These are phyloP conservation scores for Watsonalla binaria DNA, from an alignment of 2,888 invertebrate species.

Conservation along the genomic window DNA sequence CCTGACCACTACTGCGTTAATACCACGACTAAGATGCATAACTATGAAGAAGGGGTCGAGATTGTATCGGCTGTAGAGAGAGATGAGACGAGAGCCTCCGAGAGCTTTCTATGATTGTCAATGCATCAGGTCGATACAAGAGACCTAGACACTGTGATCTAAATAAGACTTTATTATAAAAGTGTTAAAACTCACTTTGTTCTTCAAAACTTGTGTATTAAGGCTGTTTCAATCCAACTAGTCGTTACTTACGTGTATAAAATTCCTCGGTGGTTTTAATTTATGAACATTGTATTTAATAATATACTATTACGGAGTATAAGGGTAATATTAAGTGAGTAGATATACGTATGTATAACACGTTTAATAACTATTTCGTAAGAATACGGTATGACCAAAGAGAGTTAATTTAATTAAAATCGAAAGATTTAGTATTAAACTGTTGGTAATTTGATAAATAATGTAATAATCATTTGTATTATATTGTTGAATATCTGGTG, in stretches of 20 bases:
- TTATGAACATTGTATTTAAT: conserved; percentile 15
- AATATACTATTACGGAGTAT: conserved; percentile 1
- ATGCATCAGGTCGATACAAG: conserved; percentile 61
- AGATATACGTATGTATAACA: conserved; percentile 8
- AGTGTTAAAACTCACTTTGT: conserved; percentile 42
- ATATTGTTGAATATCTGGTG: conserved; percentile 42
- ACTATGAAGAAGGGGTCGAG: conserved; percentile 82
- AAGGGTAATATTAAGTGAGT: conserved; percentile 12
- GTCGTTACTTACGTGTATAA: conserved; percentile 47
- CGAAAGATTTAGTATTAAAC: conserved; percentile 37
- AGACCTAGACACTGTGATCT: conserved; percentile 78
- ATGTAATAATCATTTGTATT: conserved; percentile 42
- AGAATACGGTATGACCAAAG: conserved; percentile 64
- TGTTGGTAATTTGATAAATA: conserved; percentile 63
- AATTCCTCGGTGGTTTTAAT: conserved; percentile 30
- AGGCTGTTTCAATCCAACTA: conserved; percentile 54
- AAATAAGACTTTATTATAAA: conserved; percentile 65
- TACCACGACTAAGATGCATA: conserved; percentile 69
- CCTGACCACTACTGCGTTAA: conserved; percentile 83
- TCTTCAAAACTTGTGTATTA: conserved; percentile 39
- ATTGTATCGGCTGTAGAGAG: conserved; percentile 82
- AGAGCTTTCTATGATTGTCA: conserved; percentile 82
- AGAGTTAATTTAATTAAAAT: conserved; percentile 42
- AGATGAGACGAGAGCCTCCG: conserved; percentile 80
- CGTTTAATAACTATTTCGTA: conserved; percentile 8